phyloP scores from a whole-genome alignment of 2,888 invertebrate species.

The Drosophila monieri region DNA sequence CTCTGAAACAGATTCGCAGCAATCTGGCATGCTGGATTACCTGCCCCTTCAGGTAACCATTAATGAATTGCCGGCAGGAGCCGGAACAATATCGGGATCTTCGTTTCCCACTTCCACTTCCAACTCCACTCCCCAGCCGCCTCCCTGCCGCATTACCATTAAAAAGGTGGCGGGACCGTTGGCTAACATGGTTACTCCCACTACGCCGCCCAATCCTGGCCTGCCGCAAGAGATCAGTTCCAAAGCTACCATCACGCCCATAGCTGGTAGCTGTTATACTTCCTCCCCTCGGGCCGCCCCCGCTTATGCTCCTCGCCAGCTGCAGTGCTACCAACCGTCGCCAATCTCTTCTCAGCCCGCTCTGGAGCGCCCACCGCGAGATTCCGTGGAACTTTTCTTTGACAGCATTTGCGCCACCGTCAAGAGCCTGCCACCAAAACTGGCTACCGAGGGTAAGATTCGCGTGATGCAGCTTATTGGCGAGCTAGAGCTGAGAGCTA shows the following conservation, averaged over 20 bases:
- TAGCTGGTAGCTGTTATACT: constrained; percentile 42
- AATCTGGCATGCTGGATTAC: constrained; percentile 71
- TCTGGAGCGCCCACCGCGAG: constrained; percentile 43
- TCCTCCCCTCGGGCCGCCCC: constrained; percentile 38
- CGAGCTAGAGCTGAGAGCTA: constrained; percentile 65
- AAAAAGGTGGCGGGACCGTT: constrained; percentile 67
- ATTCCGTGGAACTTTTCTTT: constrained; percentile 71
- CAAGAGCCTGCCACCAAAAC: constrained; percentile 64
- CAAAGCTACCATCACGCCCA: constrained; percentile 74
- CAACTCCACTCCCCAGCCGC: constrained; percentile 38
- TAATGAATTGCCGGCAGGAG: constrained; percentile 60
- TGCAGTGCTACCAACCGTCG: constrained; percentile 58
- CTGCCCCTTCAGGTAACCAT: constrained; percentile 71
- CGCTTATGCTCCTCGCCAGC: constrained; percentile 42
- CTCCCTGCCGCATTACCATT: constrained; percentile 73
- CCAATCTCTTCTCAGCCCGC: constrained; percentile 32
- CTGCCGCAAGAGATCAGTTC: constrained; percentile 60
- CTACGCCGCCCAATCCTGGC: constrained; percentile 18
- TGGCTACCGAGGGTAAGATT: constrained; percentile 72
- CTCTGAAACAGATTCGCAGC: constrained; percentile 72
- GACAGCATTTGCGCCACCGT: constrained; percentile 75
- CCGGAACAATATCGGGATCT: background rate
- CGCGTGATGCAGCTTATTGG: constrained; percentile 74
- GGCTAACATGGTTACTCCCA: constrained; percentile 15
- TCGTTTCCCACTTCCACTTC: constrained; percentile 25